Conservation (phyloP, 2,888 invertebrate species). For the Plagodis pulveraria region DNA sequence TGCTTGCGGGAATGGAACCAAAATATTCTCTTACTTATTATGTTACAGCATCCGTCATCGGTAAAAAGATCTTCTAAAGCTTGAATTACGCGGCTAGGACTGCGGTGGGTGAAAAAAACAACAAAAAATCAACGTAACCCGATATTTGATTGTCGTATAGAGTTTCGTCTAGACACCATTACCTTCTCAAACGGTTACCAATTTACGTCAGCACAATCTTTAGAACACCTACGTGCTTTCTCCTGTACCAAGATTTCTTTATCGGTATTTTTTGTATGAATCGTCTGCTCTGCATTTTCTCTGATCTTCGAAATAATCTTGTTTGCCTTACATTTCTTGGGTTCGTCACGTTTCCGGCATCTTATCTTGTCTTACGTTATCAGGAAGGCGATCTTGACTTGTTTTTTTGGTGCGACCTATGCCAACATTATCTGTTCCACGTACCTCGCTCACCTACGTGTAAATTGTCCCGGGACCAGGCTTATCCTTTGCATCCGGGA, state of each 20-base stretch:
- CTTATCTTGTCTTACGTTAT: constrained; percentile 61
- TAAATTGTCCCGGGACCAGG: constrained; percentile 59
- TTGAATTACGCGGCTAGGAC: constrained; percentile 70
- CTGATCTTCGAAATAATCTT: constrained; percentile 21
- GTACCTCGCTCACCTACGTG: constrained; percentile 65
- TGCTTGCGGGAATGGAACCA: constrained; percentile 27
- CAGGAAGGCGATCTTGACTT: constrained; percentile 56
- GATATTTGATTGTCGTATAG: constrained; percentile 66
- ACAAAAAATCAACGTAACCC: constrained; percentile 63
- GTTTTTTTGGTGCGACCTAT: constrained; percentile 72
- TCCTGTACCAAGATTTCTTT: constrained; percentile 11
- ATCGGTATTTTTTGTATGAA: constrained; percentile 21
- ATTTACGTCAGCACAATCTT: constrained; percentile 22
- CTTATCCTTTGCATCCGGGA: constrained; percentile 71
- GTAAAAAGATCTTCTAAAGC: constrained; percentile 63
- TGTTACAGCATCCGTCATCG: constrained; percentile 58
- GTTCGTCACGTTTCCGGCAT: constrained; percentile 54
- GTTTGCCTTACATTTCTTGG: constrained; percentile 31
- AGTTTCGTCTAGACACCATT: constrained; percentile 72
- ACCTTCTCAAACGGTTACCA: constrained; percentile 59
- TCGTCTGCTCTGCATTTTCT: constrained; percentile 18
- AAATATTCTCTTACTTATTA: constrained; percentile 40
- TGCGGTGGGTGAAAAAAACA: constrained; percentile 65
- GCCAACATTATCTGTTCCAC: constrained; percentile 69
- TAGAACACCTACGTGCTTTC: constrained; percentile 14